Base-by-base conservation (phyloP, 2,113 vertebrate genomes). In the Ploceus nigricollis region DNA sequence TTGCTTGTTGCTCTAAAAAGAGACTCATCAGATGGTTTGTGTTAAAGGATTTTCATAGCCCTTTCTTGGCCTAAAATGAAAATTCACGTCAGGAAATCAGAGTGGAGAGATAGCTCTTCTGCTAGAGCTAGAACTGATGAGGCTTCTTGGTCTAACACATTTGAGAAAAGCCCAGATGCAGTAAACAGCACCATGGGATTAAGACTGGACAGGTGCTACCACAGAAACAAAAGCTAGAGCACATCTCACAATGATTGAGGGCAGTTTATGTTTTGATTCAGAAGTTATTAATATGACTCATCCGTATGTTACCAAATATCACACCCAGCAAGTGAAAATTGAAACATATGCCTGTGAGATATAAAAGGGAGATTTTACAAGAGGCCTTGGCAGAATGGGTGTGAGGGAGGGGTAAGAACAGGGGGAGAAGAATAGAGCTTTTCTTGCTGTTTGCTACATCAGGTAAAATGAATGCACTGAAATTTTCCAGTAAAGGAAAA, bases 271-370 rank as follows among this genome's bases (percentile, higher is more conserved):
- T 88, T 93, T 95, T 90, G 63, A 91, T 93, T 96, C 82, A 87
- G 18, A 96, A 79, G 71, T 86, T 93, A 95, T 90, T 95, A 94
- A 96, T 92, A 86, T 44, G 90, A 94, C 45, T 97, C 39, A 73
- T 82, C 89, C 58, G 11, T 96, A 94, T 96, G 93, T 82, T 96
- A 87, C 66, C 83, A 90, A 80, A 69, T 86, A 94, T 96, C 91
- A 95, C 87, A 96, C 70, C 63, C 94, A 82, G 84, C 70, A 91
- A 96, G 93, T 96, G 94, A 93, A 96, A 96, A 96, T 93, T 93
- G 94, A 96, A 96, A 90, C 94, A 96, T 96, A 97, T 96, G 94
- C 84, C 91, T 88, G 45, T 72, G 93, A 93, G 89, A 94, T 96
- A 87, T 77, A 94, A 91, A 96, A 95, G 50, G 53, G 84, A 96